Percentiles rank a stretch among this genome's conserved stretches.
phyloP scores from a whole-genome alignment of 1,140 invertebrate genomes.

The Drosophila grimshawi region DNA sequence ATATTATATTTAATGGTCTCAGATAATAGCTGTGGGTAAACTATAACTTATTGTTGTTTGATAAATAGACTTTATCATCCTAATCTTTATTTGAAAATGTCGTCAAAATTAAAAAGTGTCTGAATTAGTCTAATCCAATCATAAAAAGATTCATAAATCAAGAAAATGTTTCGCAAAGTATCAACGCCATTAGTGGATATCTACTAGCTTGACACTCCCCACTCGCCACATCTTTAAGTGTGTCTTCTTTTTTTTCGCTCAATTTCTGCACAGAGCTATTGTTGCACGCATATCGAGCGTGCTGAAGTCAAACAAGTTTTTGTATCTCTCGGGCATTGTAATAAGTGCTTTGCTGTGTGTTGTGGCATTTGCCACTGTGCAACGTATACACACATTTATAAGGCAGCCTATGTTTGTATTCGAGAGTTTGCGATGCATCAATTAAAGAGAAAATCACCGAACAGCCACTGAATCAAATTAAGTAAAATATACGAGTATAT shows the following conservation, averaged over 20 bases:
- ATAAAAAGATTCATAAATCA: too few relatives aligned
- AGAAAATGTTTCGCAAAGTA: too few relatives aligned
- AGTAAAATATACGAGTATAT: background rate
- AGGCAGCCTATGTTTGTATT: constrained; percentile 1
- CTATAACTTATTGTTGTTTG: too few relatives aligned
- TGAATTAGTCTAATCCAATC: too few relatives aligned
- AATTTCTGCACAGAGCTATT: constrained; percentile 29
- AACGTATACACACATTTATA: background rate
- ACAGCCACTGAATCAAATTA: constrained; percentile 6
- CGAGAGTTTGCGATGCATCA: constrained; percentile 10
- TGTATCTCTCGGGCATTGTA: constrained; percentile 37
- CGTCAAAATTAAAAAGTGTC: too few relatives aligned
- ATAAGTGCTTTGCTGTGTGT: constrained; percentile 34
- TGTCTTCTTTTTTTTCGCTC: constrained; percentile 7
- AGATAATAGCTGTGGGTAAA: too few relatives aligned
- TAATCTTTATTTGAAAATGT: too few relatives aligned
- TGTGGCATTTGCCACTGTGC: constrained; percentile 18
- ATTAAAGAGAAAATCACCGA: constrained; percentile 2
- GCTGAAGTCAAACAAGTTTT: constrained; percentile 17
- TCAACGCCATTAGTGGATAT: too few relatives aligned
- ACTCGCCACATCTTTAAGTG: background rate
- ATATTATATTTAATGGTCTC: too few relatives aligned
- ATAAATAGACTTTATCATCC: too few relatives aligned
- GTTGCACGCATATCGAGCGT: constrained; percentile 45
- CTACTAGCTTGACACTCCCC: background rate